These are phyloP conservation scores for Hippocampus kuda DNA, from an alignment of 2,797 vertebrate genomes.

Conservation along the genomic window DNA sequence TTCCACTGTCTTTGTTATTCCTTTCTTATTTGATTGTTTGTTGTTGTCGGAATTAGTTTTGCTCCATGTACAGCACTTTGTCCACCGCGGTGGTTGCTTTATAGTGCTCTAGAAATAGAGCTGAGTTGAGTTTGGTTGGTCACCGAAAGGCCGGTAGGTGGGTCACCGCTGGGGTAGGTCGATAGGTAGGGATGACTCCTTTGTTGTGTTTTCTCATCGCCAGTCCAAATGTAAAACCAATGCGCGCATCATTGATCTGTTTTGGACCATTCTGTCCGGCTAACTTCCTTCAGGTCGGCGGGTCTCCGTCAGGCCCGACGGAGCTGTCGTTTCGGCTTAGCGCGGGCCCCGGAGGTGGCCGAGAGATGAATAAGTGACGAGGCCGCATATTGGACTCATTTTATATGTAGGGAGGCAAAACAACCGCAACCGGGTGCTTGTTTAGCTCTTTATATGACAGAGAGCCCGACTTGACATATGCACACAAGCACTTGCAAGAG, in stretches of 20 bases:
- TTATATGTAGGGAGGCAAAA: slow-evolving; percentile 88
- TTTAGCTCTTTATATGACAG: slow-evolving; percentile 67
- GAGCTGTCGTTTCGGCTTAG: slow-evolving; percentile 67
- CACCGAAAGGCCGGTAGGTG: neutral
- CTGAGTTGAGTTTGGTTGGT: neutral
- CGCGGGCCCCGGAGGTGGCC: slow-evolving; percentile 42
- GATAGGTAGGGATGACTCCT: neutral
- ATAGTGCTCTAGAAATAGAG: no score
- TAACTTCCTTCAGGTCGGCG: slow-evolving; percentile 26
- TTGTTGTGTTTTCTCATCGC: slow-evolving; percentile 3
- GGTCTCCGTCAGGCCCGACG: slow-evolving; percentile 41
- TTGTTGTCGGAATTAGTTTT: no score
- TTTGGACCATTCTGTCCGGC: neutral
- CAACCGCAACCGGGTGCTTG: slow-evolving; percentile 64
- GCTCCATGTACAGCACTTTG: no score
- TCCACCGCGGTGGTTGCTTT: no score
- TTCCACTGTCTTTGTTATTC: no score
- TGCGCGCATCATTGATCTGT: slow-evolving; percentile 28
- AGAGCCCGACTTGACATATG: slow-evolving; percentile 31
- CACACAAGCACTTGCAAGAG: slow-evolving; percentile 30
- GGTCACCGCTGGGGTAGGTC: slow-evolving; percentile 5
- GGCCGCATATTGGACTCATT: slow-evolving; percentile 69
- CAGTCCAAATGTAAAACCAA: slow-evolving; percentile 45
- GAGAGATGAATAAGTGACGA: slow-evolving; percentile 67
- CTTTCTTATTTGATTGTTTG: no score